Evolutionary conservation across 2,888 invertebrate genomes (phyloP), one percentile per base, ranked within the genome.

Genomic region (Torymus tubicola): DNA sequence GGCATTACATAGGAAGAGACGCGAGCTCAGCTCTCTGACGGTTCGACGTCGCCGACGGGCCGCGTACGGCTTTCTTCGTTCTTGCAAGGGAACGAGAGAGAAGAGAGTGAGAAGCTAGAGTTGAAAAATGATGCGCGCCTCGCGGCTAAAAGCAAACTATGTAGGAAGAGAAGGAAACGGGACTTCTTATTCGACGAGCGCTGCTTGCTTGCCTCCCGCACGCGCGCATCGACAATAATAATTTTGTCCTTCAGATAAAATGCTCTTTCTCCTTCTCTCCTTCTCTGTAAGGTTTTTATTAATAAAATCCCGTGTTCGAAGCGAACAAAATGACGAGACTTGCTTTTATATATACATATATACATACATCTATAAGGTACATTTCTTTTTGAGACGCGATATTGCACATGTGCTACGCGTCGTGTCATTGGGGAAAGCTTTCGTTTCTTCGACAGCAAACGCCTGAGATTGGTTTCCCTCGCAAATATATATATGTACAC

Each of bases 51-150:
- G 85, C 85, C 85, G 81, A 76, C 79, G 80, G 81, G 78, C 24
- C 74, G 61, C 76, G 55, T 61, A 16, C 64, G 10, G n/a, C 60
- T 42, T 42, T 42, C 65, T 57, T 55, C 24, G 2, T 73, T 18
- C 64, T 31, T 64, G 24, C 63, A 2, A 57, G 8, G 71, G 24
- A 60, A 85, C 86, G 87, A 24, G 24, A 24, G 3, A 24, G 24
- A 24, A 24, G 24, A 3, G 24, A 24, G 24, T 2, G 24, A 24
- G 24, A 24, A 24, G 24, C 24, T 24, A 24, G 24, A 24, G 24
- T 89, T 90, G 90, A 90, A 89, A 90, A 90, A 90, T 90, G 90
- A 89, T 90, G 85, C 85, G 86, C 83, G 86, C 83, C 84, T n/a
- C n/a, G 84, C 85, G 85, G 83, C 88, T 88, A 86, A 88, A 87